Conservation (phyloP, 35 echinoderm and acorn worm genomes). For the Eucidaris tribuloides region DNA sequence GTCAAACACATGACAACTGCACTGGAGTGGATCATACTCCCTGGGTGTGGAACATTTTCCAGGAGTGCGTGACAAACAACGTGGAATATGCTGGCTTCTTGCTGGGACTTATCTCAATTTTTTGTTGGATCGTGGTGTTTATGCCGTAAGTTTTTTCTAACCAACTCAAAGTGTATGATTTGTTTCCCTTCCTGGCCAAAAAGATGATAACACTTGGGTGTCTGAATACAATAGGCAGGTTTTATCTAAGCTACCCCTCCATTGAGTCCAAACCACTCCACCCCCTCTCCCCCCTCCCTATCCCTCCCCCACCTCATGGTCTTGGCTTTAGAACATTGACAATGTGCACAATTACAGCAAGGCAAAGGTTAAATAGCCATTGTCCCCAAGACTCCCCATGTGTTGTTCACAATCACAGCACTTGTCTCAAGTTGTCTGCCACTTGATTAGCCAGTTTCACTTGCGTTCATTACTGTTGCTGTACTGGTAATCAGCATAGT, state of each 20-base stretch:
- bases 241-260: not conserved
- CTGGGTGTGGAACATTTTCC: conserved; percentile 69
- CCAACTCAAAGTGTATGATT: not conserved
- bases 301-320: too few relatives aligned
- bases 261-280: not conserved
- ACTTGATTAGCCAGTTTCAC: too few relatives aligned
- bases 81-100: conserved; percentile 78
- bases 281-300: too few relatives aligned
- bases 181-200: not conserved
- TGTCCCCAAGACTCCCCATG: too few relatives aligned
- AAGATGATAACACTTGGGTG: not conserved
- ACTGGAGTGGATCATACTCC: not conserved
- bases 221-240: not conserved
- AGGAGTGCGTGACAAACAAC: conserved; percentile 59
- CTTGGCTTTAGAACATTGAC: too few relatives aligned
- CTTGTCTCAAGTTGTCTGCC: too few relatives aligned
- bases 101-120: conserved; percentile 69
- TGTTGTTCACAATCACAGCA: too few relatives aligned
- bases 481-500: too few relatives aligned
- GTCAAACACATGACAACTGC: conserved; percentile 25
- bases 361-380: too few relatives aligned
- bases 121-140: conserved; percentile 85
- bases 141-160: conserved; percentile 75
- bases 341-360: too few relatives aligned
- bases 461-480: too few relatives aligned